Evolutionary conservation across 2,113 vertebrate species (phyloP).

Genomic region (Eublepharis macularius): DNA sequence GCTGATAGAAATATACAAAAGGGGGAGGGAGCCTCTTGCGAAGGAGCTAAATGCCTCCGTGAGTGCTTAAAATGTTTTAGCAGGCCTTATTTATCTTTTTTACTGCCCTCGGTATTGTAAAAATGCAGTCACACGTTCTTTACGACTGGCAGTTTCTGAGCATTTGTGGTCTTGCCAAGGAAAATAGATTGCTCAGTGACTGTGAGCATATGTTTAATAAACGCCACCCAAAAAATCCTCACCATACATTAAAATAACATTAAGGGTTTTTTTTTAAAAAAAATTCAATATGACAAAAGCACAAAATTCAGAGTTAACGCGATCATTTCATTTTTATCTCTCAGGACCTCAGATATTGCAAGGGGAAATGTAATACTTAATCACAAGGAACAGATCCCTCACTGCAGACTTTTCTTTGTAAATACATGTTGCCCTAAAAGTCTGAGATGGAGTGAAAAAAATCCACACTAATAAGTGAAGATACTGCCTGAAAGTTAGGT

Average conservation of each 20-base stretch:
- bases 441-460: neutral
- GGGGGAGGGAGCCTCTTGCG: slow-evolving; percentile 3
- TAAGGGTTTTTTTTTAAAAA: slow-evolving; percentile 5
- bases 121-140: slow-evolving; percentile 39
- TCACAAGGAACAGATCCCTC: neutral
- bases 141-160: slow-evolving; percentile 11
- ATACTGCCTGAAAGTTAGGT: neutral
- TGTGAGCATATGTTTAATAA: neutral
- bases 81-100: slow-evolving; percentile 42
- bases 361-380: neutral
- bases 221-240: neutral
- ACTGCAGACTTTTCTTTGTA: neutral
- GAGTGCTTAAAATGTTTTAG: slow-evolving; percentile 18
- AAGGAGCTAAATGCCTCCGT: neutral
- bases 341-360: neutral
- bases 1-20: slow-evolving; percentile 22
- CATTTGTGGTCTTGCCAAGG: slow-evolving; percentile 35
- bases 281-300: neutral
- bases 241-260: neutral
- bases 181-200: neutral
- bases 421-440: too few species aligned
- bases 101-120: neutral
- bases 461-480: neutral
- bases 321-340: neutral
- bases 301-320: slow-evolving; percentile 11